Base-by-base conservation (phyloP, 1,140 invertebrate species). In the Penaeus indicus region DNA sequence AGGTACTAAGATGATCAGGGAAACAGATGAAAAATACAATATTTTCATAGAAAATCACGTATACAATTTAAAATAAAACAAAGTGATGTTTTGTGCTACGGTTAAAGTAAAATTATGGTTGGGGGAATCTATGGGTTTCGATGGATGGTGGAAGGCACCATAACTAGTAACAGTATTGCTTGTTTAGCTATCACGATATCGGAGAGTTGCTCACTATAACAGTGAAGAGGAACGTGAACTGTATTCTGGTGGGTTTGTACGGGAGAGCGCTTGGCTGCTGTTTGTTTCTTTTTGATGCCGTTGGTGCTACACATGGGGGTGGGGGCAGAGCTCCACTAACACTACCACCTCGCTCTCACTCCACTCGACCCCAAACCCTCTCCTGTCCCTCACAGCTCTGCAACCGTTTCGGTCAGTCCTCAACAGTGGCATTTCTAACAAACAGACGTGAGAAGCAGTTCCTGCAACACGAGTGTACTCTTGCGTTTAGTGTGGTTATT, bases 71-170 rank as follows among this genome's bases (percentile, higher is more conserved):
- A 84, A 88, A 47, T 61, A 84, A 84, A 83, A 54, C 60, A 63
- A 84, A 88, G 32, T 42, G 47, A 81, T 47, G 81, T 80, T 89
- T 89, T 89, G 88, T 89, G 88, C 88, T 89, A 89, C 88, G 25
- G 80, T 64, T 60, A 83, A 88, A 89, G 63, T 54, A 80, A 89
- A 89, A 85, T 47, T 78, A 19, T 54, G 47, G 77, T 84, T 85
- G 75, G 83, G 81, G 83, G 69, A 81, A 85, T 79, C 84, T 88
- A 88, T 88, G 86, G 84, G 83, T 89, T 89, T 89, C 88, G 88
- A 85, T 89, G 88, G 88, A 89, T 89, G 88, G 88, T 89, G 88
- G 88, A 89, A 89, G 88, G 88, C 88, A 89, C 88, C 88, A 89
- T 89, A 89, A 89, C 88, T 89, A 85, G 88, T 89, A 85, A 85